Percentiles rank a stretch among this genome's conserved stretches.
Conservation (phyloP, 2,797 vertebrate genomes). For the Periparus ater region DNA sequence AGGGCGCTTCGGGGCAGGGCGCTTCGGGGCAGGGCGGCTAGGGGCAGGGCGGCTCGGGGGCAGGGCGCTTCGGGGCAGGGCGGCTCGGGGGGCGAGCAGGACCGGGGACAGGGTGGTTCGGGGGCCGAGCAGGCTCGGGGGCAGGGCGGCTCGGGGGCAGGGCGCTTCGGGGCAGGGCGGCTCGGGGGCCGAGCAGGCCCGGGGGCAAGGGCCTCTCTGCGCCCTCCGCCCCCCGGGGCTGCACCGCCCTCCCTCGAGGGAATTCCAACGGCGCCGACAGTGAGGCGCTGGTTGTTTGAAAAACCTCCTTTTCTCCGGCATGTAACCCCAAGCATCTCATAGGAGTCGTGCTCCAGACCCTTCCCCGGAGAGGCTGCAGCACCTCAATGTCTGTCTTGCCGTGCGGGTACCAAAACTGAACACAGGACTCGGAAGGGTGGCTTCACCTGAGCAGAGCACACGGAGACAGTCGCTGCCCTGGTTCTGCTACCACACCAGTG, state of each 20-base stretch:
- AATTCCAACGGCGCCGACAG: accelerated
- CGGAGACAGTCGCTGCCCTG: too few relatives aligned
- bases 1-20: neutral
- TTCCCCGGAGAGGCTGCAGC: neutral
- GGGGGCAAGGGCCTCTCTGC: neutral
- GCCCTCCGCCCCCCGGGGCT: neutral
- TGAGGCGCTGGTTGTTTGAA: accelerated
- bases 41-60: neutral
- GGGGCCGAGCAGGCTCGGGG: too few relatives aligned
- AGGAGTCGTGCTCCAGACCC: neutral
- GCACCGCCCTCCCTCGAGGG: neutral
- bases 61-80: too few relatives aligned
- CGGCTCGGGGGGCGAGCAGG: neutral
- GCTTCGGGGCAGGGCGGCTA: neutral
- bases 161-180: too few relatives aligned
- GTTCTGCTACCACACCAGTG: neutral
- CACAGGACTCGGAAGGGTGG: neutral
- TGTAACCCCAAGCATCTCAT: accelerated
- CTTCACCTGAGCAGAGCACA: neutral
- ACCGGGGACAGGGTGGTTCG: too few relatives aligned
- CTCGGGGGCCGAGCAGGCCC: neutral
- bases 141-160: too few relatives aligned
- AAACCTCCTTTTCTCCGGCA: accelerated
- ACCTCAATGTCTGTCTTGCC: accelerated
- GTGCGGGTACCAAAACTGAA: neutral